Conservation (phyloP, 2,888 invertebrate species). For the Phania funesta region DNA sequence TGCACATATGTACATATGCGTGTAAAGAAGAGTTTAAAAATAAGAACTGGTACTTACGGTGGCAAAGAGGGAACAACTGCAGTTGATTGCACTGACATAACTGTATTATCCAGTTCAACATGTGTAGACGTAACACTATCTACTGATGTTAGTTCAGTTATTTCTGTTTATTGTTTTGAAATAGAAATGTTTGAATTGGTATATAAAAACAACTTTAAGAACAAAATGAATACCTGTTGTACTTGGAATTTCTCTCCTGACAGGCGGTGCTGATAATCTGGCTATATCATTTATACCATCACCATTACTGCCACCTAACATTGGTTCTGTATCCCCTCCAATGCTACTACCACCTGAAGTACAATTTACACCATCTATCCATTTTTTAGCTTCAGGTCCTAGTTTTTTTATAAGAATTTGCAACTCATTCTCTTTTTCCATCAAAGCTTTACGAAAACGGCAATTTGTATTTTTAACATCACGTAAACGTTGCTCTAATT, state of each 20-base stretch:
- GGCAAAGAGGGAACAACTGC: slow-evolving; percentile 76
- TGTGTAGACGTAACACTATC: slow-evolving; percentile 86
- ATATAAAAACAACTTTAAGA: not conserved
- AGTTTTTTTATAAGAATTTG: slow-evolving; percentile 82
- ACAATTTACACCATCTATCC: slow-evolving; percentile 79
- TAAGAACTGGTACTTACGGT: slow-evolving; percentile 69
- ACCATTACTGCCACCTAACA: slow-evolving; percentile 73
- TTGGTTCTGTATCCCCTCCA: slow-evolving; percentile 76
- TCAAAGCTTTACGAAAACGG: slow-evolving; percentile 89
- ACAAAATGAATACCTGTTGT: slow-evolving; percentile 76
- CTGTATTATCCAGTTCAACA: slow-evolving; percentile 82
- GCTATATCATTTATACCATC: slow-evolving; percentile 73
- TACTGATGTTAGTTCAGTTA: slow-evolving; percentile 87
- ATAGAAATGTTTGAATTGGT: not conserved
- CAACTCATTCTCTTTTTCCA: slow-evolving; percentile 91
- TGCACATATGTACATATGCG: too few relatives aligned
- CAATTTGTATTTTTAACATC: slow-evolving; percentile 92
- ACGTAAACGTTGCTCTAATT: slow-evolving; percentile 90
- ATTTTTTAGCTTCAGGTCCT: slow-evolving; percentile 80
- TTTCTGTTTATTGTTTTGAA: slow-evolving; percentile 80
- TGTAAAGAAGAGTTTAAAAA: too few relatives aligned
- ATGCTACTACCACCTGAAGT: slow-evolving; percentile 70
- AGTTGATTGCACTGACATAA: slow-evolving; percentile 77
- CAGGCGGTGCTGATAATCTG: slow-evolving; percentile 78
- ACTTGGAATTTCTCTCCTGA: slow-evolving; percentile 79